phyloP scores from a whole-genome alignment of 2,797 vertebrate genomes.

The Malacoctenus gilli region DNA sequence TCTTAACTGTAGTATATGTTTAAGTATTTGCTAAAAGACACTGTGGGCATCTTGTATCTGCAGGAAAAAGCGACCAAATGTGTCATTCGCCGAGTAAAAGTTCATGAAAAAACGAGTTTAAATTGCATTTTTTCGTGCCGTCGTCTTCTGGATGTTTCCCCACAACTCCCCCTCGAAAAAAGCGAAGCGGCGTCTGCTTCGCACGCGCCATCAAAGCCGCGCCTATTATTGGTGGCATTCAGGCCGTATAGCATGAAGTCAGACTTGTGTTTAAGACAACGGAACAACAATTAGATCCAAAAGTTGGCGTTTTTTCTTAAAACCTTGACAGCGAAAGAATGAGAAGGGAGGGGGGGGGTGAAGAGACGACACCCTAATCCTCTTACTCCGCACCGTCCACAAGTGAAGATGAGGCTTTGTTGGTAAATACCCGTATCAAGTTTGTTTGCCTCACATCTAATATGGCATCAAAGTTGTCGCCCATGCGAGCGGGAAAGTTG shows the following conservation, averaged over 20 bases:
- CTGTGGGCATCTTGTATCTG: too few relatives aligned
- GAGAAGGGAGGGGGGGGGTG: constrained; percentile 21
- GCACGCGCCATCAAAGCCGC: background rate
- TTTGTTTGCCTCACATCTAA: constrained; percentile 76
- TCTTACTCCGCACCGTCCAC: constrained; percentile 76
- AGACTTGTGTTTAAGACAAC: constrained; percentile 56
- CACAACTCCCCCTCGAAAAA: background rate
- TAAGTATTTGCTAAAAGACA: too few relatives aligned
- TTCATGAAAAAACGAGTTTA: background rate
- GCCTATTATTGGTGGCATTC: constrained; percentile 2
- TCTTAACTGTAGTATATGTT: too few relatives aligned
- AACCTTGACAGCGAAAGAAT: constrained; percentile 68
- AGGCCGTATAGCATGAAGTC: constrained; percentile 23
- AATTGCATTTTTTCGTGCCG: background rate
- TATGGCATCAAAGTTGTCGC: constrained; percentile 76
- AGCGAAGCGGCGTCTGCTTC: background rate
- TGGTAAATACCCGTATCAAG: constrained; percentile 84
- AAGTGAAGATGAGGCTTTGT: constrained; percentile 71
- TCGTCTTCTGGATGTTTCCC: background rate
- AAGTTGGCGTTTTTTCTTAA: constrained; percentile 62
- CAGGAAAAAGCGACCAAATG: too few relatives aligned
- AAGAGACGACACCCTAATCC: constrained; percentile 73
- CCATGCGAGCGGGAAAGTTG: constrained; percentile 69
- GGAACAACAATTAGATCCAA: constrained; percentile 79
- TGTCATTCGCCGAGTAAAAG: background rate